These are phyloP conservation scores for Chelonoidis abingdonii DNA, from an alignment of 2,113 vertebrate genomes.

Conservation along the genomic window DNA sequence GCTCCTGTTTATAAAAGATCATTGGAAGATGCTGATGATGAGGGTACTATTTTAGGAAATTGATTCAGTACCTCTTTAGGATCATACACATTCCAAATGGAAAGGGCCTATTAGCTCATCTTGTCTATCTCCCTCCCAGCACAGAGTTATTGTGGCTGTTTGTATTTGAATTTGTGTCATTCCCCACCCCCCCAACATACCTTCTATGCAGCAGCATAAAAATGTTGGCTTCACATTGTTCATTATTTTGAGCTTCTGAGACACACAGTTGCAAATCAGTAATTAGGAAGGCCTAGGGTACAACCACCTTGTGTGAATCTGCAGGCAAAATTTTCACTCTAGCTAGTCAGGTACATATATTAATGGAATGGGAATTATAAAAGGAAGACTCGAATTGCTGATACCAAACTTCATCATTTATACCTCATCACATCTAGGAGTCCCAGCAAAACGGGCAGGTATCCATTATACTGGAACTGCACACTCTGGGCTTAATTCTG, in stretches of 20 bases:
- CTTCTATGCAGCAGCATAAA: not conserved
- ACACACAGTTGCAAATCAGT: not conserved
- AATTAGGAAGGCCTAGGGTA: not conserved
- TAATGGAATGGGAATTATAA: not conserved
- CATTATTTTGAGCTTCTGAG: not conserved
- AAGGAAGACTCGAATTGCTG: not conserved
- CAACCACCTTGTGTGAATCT: not conserved
- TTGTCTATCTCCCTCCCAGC: not conserved
- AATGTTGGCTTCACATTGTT: not conserved
- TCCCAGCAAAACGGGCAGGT: not conserved
- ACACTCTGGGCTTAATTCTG: not conserved
- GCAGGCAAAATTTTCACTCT: not conserved
- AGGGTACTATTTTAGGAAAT: slow-evolving; percentile 12
- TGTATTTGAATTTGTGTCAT: slow-evolving; percentile 1
- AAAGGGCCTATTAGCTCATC: slow-evolving; percentile 17
- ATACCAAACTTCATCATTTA: not conserved
- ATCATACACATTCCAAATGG: slow-evolving; percentile 1
- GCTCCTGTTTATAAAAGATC: not conserved
- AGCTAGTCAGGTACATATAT: not conserved
- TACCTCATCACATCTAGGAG: not conserved
- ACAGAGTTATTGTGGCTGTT: not conserved
- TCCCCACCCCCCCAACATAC: not conserved
- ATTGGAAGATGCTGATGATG: not conserved
- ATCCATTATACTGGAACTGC: accelerated
- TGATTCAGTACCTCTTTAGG: slow-evolving; percentile 4